phyloP scores from a whole-genome alignment of 1,140 invertebrate species.

The Steinernema khuongi region DNA sequence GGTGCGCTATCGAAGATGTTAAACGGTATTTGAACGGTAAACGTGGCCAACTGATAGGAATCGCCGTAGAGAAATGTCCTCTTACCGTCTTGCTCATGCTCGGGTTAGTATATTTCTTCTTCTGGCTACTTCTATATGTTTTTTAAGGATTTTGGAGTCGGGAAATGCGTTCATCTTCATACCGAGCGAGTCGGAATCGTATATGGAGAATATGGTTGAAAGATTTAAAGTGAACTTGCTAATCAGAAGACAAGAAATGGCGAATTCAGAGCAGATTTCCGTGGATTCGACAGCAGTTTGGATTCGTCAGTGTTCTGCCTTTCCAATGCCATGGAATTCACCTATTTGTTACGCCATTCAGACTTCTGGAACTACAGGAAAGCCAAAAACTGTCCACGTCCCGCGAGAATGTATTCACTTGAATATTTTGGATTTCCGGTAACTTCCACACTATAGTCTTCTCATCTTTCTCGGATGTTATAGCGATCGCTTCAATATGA shows the following conservation, averaged over 20 bases:
- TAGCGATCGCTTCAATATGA: slow-evolving; percentile 17
- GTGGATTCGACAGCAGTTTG: neutral
- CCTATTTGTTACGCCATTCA: slow-evolving; percentile 4
- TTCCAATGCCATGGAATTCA: neutral
- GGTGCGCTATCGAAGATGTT: no score
- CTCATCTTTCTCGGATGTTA: neutral
- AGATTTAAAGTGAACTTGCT: neutral
- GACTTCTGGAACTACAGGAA: slow-evolving; percentile 17
- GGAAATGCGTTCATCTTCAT: slow-evolving; percentile 19
- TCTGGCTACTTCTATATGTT: no score
- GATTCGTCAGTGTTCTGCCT: neutral
- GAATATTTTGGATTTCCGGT: slow-evolving; percentile 7
- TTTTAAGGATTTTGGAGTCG: slow-evolving; percentile 11
- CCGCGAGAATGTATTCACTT: neutral
- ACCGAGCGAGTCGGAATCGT: neutral
- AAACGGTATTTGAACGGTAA: no score
- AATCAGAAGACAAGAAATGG: neutral
- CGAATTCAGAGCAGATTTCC: neutral
- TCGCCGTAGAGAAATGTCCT: no score
- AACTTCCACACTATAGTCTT: slow-evolving; percentile 1
- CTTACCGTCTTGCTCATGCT: no score
- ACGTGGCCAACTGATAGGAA: no score
- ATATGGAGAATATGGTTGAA: neutral
- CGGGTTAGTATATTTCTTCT: no score
- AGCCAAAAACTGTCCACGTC: slow-evolving; percentile 9